Conservation (phyloP, 2,888 invertebrate genomes). For the Hecatera dysodea region DNA sequence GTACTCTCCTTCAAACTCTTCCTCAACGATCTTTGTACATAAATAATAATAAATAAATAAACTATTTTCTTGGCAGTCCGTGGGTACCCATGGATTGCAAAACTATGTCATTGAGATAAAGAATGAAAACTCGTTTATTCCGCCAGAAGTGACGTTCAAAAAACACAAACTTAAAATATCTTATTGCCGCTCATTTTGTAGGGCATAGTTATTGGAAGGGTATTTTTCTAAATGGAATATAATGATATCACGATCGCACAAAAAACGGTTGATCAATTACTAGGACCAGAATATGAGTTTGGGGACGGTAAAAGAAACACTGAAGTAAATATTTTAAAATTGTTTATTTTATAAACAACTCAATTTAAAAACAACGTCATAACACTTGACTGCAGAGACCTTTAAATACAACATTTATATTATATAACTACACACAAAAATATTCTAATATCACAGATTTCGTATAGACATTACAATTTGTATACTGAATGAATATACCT, state of each 20-base stretch:
- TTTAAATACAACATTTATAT: constrained; percentile 80
- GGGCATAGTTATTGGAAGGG: background rate
- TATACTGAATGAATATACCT: constrained; percentile 62
- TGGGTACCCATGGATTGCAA: background rate
- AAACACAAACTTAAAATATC: too few relatives aligned
- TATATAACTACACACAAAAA: constrained; percentile 71
- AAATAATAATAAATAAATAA: too few relatives aligned
- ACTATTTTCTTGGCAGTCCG: background rate
- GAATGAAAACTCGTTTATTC: too few relatives aligned
- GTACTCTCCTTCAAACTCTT: too few relatives aligned
- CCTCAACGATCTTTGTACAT: too few relatives aligned
- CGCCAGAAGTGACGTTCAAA: too few relatives aligned
- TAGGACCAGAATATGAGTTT: background rate
- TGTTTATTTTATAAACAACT: constrained; percentile 89
- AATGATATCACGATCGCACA: background rate
- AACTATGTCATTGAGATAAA: background rate
- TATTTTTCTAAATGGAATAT: background rate
- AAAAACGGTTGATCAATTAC: background rate
- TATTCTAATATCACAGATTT: constrained; percentile 87
- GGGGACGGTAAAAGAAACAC: constrained; percentile 41
- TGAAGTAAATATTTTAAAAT: constrained; percentile 69
- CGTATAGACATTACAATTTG: constrained; percentile 68
- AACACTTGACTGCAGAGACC: constrained; percentile 80
- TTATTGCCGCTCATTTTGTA: background rate
- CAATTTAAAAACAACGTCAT: constrained; percentile 82